Conservation (phyloP, 2,797 vertebrate species). For the Pteropus rufus region DNA sequence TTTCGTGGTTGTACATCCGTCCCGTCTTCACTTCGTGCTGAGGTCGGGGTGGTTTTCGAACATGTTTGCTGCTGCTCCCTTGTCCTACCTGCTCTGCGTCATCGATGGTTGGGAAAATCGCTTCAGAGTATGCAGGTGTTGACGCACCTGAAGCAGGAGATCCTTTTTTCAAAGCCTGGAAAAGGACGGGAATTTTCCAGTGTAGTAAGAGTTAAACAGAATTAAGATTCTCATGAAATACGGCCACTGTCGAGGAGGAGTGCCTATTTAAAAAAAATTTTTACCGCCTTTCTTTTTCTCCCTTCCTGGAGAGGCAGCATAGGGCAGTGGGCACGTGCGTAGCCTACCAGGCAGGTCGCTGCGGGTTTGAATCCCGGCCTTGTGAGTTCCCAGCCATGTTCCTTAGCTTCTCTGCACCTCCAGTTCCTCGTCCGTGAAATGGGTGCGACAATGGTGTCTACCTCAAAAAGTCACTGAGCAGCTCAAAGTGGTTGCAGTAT, state of each 20-base stretch:
- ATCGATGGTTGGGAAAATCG: neutral
- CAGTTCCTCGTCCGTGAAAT: neutral
- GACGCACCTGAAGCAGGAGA: neutral
- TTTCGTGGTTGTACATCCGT: neutral
- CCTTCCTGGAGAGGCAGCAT: neutral
- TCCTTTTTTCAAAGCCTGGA: neutral
- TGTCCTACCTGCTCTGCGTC: neutral
- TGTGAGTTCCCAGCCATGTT: neutral
- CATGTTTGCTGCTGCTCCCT: neutral
- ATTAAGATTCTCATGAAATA: neutral
- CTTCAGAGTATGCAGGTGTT: neutral
- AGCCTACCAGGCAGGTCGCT: neutral
- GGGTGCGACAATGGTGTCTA: neutral
- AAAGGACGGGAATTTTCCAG: neutral
- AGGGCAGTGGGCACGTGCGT: neutral
- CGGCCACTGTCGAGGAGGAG: neutral
- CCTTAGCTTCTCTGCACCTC: neutral
- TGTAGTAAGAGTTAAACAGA: neutral
- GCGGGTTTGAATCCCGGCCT: neutral
- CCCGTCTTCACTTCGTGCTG: slow-evolving; percentile 30
- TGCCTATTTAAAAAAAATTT: neutral
- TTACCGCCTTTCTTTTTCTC: neutral
- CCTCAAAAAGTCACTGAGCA: neutral
- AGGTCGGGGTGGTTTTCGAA: slow-evolving; percentile 17
- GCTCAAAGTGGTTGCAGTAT: neutral